Conservation (phyloP, 1,140 invertebrate genomes). For the Agrilus planipennis region DNA sequence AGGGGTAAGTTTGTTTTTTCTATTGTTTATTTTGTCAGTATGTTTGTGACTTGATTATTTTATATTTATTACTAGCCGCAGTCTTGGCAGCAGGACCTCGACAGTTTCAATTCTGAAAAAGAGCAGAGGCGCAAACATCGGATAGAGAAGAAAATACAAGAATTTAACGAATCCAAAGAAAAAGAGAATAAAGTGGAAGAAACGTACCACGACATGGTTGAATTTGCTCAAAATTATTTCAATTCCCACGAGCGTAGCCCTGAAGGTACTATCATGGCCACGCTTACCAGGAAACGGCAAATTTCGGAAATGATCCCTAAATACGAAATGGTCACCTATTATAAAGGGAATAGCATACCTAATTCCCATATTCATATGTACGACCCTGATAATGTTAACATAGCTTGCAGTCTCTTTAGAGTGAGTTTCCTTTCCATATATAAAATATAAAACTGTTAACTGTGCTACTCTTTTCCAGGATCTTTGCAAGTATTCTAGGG, state of each 20-base stretch:
- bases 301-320: constrained; percentile 71
- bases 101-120: constrained; percentile 39
- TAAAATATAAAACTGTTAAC: neutral
- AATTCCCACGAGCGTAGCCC: constrained; percentile 77
- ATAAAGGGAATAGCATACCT: constrained; percentile 76
- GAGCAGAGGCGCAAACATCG: constrained; percentile 67
- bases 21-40: neutral
- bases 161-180: constrained; percentile 48
- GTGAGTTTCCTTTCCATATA: constrained; percentile 40
- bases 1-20: constrained; percentile 21
- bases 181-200: constrained; percentile 42
- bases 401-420: constrained; percentile 83
- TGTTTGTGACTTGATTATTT: neutral
- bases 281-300: constrained; percentile 69
- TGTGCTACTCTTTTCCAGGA: constrained; percentile 42
- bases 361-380: constrained; percentile 92
- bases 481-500: constrained; percentile 73
- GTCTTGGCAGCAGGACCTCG: constrained; percentile 29
- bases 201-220: constrained; percentile 70
- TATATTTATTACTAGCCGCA: constrained; percentile 16
- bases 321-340: constrained; percentile 86
- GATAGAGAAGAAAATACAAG: constrained; percentile 74
- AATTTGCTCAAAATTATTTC: constrained; percentile 89
- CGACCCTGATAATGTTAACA: constrained; percentile 84
- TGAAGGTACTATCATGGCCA: constrained; percentile 82